These are phyloP conservation scores for Pipistrellus pipistrellus DNA, from an alignment of 2,797 vertebrate species.

Conservation along the genomic window DNA sequence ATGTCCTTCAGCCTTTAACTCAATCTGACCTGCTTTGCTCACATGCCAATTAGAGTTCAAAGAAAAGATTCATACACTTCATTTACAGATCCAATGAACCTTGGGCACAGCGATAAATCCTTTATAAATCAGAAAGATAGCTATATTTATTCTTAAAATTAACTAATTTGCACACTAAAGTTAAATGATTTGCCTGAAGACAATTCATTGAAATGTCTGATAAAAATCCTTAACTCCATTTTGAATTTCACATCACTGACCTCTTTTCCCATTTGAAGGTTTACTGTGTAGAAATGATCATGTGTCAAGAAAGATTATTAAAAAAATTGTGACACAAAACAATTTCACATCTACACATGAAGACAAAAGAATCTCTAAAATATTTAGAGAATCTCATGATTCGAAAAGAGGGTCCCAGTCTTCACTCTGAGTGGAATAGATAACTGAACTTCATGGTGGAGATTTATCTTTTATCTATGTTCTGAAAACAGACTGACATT, in stretches of 20 bases:
- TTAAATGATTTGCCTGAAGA: slow-evolving; percentile 79
- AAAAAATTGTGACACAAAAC: neutral
- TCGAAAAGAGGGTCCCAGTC: neutral
- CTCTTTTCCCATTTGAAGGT: slow-evolving; percentile 48
- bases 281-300: neutral
- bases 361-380: neutral
- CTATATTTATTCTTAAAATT: slow-evolving; percentile 81
- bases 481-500: neutral
- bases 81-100: slow-evolving; percentile 79
- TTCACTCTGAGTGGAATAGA: neutral
- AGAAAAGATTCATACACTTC: slow-evolving; percentile 77
- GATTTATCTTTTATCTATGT: neutral
- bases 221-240: slow-evolving; percentile 39
- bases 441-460: neutral
- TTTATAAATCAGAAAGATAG: slow-evolving; percentile 77
- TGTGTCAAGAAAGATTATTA: neutral
- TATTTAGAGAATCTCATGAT: neutral
- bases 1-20: slow-evolving; percentile 74
- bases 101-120: slow-evolving; percentile 75
- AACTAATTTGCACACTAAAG: slow-evolving; percentile 76
- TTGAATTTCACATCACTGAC: slow-evolving; percentile 49
- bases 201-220: slow-evolving; percentile 68
- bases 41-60: slow-evolving; percentile 83
- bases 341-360: neutral
- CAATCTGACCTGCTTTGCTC: slow-evolving; percentile 66